Base-by-base conservation (phyloP, 2,888 invertebrate species). In the Nowickia ferox region DNA sequence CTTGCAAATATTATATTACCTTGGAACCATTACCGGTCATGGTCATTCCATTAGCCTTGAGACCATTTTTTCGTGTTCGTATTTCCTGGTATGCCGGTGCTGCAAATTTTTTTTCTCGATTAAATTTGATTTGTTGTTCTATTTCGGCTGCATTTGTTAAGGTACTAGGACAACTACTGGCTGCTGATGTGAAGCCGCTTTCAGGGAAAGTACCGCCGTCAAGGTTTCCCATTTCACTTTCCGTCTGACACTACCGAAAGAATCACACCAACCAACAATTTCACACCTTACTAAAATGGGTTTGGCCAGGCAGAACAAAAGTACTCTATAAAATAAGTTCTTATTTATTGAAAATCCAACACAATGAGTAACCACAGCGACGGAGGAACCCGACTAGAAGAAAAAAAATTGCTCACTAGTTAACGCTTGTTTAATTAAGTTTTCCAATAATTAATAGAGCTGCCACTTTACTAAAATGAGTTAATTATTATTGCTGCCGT, bases 61-160 rank as follows among this genome's bases (percentile, higher is more conserved):
- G 87, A 65, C 88, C 88, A 77, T 89, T 89, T 87, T 88, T 89
- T 75, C 90, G 88, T 74, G 90, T 89, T 61, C 91, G 91, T 65
- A 91, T 90, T 88, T 91, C 88, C 51, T 88, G 89, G 74, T 91
- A 91, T 0, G 90, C 91, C 84, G 91, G 90, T 55, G 91, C 87
- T 44, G 90, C 89, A 76, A 90, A 91, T 77, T 91, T 91, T 1
- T 88, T 87, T 13, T 88, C 84, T 48, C 57, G 69, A 63, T 86
- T 79, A 61, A 65, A 68, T 57, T 77, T 68, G 9, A 77, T 59
- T 68, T 81, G 84, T 38, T 87, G 84, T 11, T 80, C 84, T 77
- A 82, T 76, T 84, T 71, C 79, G 19, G 66, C 71, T 44, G 77
- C 3, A 76, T 82, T 68, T 9, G 38, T 46, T 46, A 75, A 53